Conservation (phyloP, 2,888 invertebrate species). For the Drosophila melanosoma region DNA sequence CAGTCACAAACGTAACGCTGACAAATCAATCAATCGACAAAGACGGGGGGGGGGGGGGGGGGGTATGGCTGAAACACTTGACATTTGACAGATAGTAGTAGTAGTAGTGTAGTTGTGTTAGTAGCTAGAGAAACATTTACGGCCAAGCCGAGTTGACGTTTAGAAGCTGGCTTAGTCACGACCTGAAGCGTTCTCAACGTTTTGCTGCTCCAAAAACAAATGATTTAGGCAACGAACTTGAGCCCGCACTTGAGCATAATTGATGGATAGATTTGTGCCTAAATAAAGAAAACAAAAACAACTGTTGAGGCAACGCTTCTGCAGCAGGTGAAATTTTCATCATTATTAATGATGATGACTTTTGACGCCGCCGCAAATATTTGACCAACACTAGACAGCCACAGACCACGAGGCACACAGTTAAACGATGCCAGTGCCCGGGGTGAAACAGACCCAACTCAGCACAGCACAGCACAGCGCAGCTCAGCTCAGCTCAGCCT, state of each 20-base stretch:
- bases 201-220: conserved; percentile 50
- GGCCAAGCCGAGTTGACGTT: conserved; percentile 11
- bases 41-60: too few relatives aligned
- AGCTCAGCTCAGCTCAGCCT: conserved; percentile 6
- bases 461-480: conserved; percentile 6
- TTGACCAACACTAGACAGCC: conserved; percentile 65
- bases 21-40: conserved; percentile 72
- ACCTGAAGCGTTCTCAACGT: conserved; percentile 10
- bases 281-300: conserved; percentile 66
- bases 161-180: conserved; percentile 24
- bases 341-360: conserved; percentile 80
- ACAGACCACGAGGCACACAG: conserved; percentile 32
- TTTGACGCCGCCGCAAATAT: conserved; percentile 73
- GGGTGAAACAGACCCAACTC: conserved; percentile 13
- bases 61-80: conserved; percentile 23
- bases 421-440: conserved; percentile 38
- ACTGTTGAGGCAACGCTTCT: conserved; percentile 52
- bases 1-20: conserved; percentile 58
- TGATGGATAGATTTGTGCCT: conserved; percentile 62
- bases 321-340: conserved; percentile 77
- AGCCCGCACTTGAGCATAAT: conserved; percentile 59
- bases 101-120: neutral
- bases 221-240: conserved; percentile 56
- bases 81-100: conserved; percentile 62
- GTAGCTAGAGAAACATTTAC: conserved; percentile 6